Evolutionary conservation across 2,797 vertebrate species (phyloP).

Genomic region (Sebastes iracundus): DNA sequence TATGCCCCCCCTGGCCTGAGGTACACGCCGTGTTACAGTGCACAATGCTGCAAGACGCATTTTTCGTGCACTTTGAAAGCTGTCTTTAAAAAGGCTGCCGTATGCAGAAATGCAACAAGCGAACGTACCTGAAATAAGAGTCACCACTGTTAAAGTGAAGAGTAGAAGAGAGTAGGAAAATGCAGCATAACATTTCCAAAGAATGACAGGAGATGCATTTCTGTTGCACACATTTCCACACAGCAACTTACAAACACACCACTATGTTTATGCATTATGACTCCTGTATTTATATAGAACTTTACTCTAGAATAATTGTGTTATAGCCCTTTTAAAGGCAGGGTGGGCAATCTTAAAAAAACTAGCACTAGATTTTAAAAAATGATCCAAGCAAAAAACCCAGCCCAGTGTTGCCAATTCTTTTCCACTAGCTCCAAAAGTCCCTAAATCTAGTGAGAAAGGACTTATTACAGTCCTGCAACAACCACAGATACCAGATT

Average conservation of each 20-base stretch:
- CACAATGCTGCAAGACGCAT: background rate
- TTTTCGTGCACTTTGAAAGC: background rate
- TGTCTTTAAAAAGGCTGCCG: background rate
- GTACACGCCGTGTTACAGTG: background rate
- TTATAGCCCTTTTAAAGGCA: background rate
- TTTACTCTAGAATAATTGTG: background rate
- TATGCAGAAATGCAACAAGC: background rate
- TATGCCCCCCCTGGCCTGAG: slow-evolving; percentile 7
- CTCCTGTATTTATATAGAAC: background rate
- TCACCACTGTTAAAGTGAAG: background rate
- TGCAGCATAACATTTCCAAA: background rate
- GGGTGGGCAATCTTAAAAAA: background rate
- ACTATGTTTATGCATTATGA: background rate
- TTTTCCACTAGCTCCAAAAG: background rate
- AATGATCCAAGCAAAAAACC: rapidly evolving
- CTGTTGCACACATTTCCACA: background rate
- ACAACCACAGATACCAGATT: no score
- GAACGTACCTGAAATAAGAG: background rate
- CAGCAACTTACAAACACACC: background rate
- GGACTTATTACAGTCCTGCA: no score
- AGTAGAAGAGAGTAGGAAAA: background rate
- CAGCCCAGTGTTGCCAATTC: background rate
- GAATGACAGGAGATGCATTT: background rate
- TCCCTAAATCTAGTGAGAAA: background rate
- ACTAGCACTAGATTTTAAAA: background rate